These are phyloP conservation scores for Phoxinus phoxinus DNA, from an alignment of 2,113 vertebrate genomes.

Conservation along the genomic window DNA sequence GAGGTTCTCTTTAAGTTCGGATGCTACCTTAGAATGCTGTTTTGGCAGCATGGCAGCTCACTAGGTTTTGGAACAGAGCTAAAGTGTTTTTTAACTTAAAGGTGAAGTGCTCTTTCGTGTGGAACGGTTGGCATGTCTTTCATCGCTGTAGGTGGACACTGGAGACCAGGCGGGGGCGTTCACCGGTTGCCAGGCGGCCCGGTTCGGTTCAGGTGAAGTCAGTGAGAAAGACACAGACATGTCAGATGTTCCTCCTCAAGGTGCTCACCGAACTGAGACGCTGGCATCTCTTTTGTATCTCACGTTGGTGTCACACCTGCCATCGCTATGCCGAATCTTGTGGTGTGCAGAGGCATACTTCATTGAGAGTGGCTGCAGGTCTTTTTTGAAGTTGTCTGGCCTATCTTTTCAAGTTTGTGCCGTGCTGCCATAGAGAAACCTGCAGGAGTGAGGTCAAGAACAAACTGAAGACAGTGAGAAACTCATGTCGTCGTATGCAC, in stretches of 20 bases:
- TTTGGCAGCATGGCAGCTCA: neutral
- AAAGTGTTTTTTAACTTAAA: slow-evolving; percentile 24
- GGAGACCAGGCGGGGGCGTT: neutral
- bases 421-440: slow-evolving; percentile 54
- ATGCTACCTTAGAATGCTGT: neutral
- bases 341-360: neutral
- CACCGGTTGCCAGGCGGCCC: neutral
- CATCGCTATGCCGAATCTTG: neutral
- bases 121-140: slow-evolving; percentile 4
- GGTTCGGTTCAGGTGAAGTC: slow-evolving; percentile 13
- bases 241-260: slow-evolving; percentile 10
- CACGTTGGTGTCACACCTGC: slow-evolving; percentile 15
- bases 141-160: neutral
- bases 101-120: neutral
- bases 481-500: slow-evolving; percentile 48
- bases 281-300: slow-evolving; percentile 7
- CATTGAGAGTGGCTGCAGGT: slow-evolving; percentile 2
- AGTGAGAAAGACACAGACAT: slow-evolving; percentile 1
- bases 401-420: neutral
- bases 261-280: slow-evolving; percentile 7
- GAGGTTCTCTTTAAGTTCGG: neutral
- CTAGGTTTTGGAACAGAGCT: neutral
- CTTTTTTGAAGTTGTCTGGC: neutral
- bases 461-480: neutral
- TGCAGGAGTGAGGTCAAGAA: neutral